Evolutionary conservation across 2,888 invertebrate species (phyloP).

Genomic region (Thereva unica): DNA sequence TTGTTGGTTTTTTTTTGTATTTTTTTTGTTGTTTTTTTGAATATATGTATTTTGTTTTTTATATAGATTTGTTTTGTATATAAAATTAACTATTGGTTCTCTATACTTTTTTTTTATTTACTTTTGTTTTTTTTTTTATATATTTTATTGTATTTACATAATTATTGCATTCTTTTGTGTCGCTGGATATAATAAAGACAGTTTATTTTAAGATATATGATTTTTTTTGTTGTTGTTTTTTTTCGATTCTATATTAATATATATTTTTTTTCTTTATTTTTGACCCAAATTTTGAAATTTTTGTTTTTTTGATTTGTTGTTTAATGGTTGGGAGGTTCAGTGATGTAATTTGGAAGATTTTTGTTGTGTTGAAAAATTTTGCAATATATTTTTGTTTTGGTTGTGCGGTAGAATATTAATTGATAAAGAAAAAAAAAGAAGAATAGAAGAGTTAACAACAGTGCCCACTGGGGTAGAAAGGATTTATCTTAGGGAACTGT

Average conservation of each 20-base stretch:
- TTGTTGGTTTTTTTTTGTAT: neutral
- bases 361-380: no score
- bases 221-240: constrained; percentile 9
- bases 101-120: constrained; percentile 43
- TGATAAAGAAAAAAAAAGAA: no score
- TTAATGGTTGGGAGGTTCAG: no score
- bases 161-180: constrained; percentile 39
- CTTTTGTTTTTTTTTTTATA: constrained; percentile 36
- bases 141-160: constrained; percentile 35
- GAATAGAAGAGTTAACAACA: no score
- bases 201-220: constrained; percentile 5
- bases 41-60: constrained; percentile 27
- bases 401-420: no score
- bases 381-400: no score
- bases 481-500: no score
- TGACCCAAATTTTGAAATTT: no score
- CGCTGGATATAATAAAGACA: constrained; percentile 19
- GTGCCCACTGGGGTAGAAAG: no score
- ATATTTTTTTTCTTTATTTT: no score
- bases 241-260: constrained; percentile 11
- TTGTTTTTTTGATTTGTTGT: no score
- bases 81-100: constrained; percentile 48
- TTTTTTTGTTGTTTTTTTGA: constrained; percentile 25
- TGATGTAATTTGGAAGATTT: no score
- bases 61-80: constrained; percentile 31